Base-by-base conservation (phyloP, 2,888 invertebrate species). In the Panopea generosa region DNA sequence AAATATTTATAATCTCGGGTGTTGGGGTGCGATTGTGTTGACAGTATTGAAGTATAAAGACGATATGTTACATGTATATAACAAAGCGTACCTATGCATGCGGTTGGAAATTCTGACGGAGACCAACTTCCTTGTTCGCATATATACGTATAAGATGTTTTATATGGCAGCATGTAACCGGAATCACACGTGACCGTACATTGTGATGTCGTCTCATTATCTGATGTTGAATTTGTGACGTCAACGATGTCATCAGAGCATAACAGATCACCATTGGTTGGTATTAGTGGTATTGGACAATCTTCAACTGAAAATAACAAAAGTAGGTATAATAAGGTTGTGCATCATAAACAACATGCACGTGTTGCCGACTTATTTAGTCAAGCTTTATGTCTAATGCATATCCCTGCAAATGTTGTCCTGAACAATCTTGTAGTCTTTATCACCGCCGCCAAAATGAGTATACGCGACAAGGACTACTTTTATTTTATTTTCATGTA, bases 101-200 rank as follows among this genome's bases (percentile, higher is more conserved):
- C 47, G 0, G 45, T 43, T 7, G 76, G 77, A 45, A 76, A 73
- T 18, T 43, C 26, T 11, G 49, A 52, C 1, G 76, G 47, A 18
- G 38, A 47, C 80, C 80, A 80, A 7, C 38, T 60, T 26, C 67
- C 73, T 2, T 65, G 49, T 11, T 63, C 67, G 59, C 80, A 80
- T n/a, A 47, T 67, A 60, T 77, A 80, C 9, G 29, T 52, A 49
- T 53, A 47, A 2, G 38, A 40, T 2, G 47, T 66, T 45, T 60
- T 57, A 53, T 77, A 80, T 9, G 76, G 80, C 38, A 77, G 43
- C 55, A 67, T 71, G 66, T 63, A 80, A 14, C 63, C 68, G 4
- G 56, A 56, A 33, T 73, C 29, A 63, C 80, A 80, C 9, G 57
- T 60, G 27, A 67, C 56, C 6, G 49, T 55, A 55, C 76, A 80